phyloP scores from a whole-genome alignment of 2,113 vertebrate genomes.

The Paradisaea rubra region DNA sequence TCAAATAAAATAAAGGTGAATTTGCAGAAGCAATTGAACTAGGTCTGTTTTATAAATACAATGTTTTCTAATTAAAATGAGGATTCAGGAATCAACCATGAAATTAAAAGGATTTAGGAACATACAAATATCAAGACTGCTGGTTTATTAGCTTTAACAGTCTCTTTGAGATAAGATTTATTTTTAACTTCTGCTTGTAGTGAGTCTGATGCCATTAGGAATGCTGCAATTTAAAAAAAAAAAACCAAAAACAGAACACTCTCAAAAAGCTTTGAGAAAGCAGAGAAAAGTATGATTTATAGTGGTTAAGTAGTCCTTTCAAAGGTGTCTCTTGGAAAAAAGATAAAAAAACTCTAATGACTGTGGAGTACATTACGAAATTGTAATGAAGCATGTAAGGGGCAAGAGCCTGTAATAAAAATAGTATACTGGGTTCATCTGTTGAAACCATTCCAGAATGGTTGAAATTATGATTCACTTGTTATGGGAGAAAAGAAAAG shows the following conservation, averaged over 20 bases:
- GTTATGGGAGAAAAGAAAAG: fast-evolving
- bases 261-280: neutral
- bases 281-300: neutral
- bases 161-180: neutral
- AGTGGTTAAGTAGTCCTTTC: neutral
- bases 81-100: neutral
- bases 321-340: neutral
- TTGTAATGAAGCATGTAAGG: neutral
- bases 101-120: neutral
- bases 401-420: neutral
- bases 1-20: neutral
- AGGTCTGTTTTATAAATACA: neutral
- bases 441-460: neutral
- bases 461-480: neutral
- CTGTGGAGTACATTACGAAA: neutral
- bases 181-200: neutral
- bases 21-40: neutral
- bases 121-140: neutral
- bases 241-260: neutral
- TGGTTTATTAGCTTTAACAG: neutral
- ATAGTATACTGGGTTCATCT: neutral
- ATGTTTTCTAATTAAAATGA: neutral
- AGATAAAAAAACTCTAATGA: neutral
- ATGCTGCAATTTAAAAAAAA: neutral
- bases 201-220: neutral